These are phyloP conservation scores for Lepidurus arcticus DNA, from an alignment of 1,140 invertebrate genomes.

Conservation along the genomic window DNA sequence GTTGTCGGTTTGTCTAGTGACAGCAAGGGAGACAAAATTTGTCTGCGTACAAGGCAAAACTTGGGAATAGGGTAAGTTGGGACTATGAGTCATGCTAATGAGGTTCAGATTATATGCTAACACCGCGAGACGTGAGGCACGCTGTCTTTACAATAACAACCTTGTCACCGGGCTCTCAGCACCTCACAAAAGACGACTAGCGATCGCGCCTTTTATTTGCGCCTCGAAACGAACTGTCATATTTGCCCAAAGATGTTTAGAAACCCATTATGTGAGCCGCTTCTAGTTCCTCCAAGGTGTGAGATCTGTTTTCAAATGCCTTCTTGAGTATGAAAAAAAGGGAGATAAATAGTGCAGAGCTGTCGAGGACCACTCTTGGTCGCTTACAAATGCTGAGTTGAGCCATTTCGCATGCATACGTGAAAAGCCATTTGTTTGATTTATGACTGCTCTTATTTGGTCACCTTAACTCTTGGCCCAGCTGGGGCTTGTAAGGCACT, in stretches of 20 bases:
- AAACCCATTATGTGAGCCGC: constrained; percentile 3
- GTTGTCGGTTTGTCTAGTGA: neutral
- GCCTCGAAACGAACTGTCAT: neutral
- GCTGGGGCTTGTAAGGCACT: neutral
- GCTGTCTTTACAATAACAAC: constrained; percentile 15
- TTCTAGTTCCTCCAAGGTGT: neutral
- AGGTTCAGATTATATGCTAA: constrained; percentile 4
- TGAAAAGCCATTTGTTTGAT: constrained; percentile 13
- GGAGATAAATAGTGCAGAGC: constrained; percentile 4
- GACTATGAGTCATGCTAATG: constrained; percentile 1
- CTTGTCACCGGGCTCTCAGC: constrained; percentile 16
- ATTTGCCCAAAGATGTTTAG: neutral
- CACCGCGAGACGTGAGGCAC: constrained; percentile 8
- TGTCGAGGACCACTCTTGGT: constrained; percentile 14
- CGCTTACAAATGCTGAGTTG: constrained; percentile 18
- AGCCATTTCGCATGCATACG: constrained; percentile 21
- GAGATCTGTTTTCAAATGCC: neutral
- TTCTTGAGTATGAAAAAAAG: neutral
- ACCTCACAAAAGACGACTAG: constrained; percentile 9
- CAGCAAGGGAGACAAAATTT: neutral
- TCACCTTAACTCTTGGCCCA: constrained; percentile 3
- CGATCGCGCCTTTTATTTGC: neutral
- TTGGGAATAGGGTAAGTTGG: neutral
- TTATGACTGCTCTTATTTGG: constrained; percentile 5
- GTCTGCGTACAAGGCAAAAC: neutral